Evolutionary conservation across 2,888 invertebrate genomes (phyloP), one percentile per base, ranked within the genome.

Genomic region (Agapetus fuscipes): DNA sequence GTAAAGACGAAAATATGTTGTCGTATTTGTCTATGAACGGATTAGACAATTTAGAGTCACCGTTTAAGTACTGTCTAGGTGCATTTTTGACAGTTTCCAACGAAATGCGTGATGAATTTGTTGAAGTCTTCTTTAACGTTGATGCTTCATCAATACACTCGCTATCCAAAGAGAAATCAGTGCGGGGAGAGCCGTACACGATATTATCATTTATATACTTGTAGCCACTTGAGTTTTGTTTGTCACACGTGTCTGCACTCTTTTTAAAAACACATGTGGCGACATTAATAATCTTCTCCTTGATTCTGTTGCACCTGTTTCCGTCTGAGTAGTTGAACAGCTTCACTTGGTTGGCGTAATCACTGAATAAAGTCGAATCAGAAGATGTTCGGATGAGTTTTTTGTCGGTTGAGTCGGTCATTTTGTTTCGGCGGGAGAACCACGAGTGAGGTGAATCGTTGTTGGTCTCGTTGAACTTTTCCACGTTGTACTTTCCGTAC

Each of bases 401-500:
- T 37, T 26, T 60, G 9, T 6, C 20, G 20, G 4, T 9, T 6
- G 5, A 20, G 9, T 26, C 30, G 38, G 30, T 60, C 60, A 37
- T 67, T 62, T 27, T 7, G 20, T 32, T 27, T 5, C 34, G 37
- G 27, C 35, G 38, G 55, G 69, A 70, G 54, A 67, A 67, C 70
- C 70, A 70, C 41, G 70, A 70, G 50, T 66, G 67, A 28, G 69
- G 68, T 30, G 70, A 69, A 39, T 66, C 67, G 49, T 67, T 57
- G 50, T 65, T 67, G 51, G 61, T 52, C 53, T 66, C 64, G 48
- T 64, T 60, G 49, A 62, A 64, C 57, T 68, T 68, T 55, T 64
- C 60, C 48, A 70, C 61, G 58, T 66, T 60, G 57, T 70, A 70
- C 61, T 69, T 70, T 56, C 70, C 69, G 61, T 70, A 59, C 59